These are phyloP conservation scores for Brachyalestes nurse DNA, from an alignment of 2,797 vertebrate species.

Conservation along the genomic window DNA sequence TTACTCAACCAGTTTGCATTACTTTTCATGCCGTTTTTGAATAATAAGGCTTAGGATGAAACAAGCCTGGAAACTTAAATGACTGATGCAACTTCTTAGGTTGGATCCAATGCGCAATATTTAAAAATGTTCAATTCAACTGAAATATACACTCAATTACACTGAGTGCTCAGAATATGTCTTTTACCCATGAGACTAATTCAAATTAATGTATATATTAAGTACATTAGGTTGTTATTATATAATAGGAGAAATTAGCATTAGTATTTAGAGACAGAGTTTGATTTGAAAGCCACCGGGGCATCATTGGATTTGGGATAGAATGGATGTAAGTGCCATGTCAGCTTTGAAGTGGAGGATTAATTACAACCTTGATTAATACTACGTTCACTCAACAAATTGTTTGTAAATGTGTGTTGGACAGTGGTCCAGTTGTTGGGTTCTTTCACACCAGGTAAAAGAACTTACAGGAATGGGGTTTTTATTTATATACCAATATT, in stretches of 20 bases:
- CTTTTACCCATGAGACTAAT: constrained; percentile 1
- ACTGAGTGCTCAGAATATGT: neutral
- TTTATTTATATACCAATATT: neutral
- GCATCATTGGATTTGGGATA: constrained; percentile 3
- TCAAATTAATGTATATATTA: constrained; percentile 21
- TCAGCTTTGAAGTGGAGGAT: constrained; percentile 57
- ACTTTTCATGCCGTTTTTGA: neutral
- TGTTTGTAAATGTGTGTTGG: neutral
- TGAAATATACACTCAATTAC: constrained; percentile 28
- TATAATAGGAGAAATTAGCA: constrained; percentile 8
- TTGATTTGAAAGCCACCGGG: neutral
- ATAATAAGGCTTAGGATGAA: neutral
- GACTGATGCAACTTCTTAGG: no score
- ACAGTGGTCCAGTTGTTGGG: neutral
- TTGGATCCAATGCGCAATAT: constrained; percentile 36
- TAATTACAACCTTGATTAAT: constrained; percentile 58
- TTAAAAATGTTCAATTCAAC: neutral
- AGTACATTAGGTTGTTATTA: neutral
- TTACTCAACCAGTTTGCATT: neutral
- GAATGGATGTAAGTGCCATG: constrained; percentile 51
- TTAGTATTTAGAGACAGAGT: neutral
- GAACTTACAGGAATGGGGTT: no score
- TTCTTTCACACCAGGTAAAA: neutral
- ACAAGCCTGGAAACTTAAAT: neutral
- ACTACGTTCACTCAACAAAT: neutral